Percentiles rank a stretch among this genome's conserved stretches.
These are phyloP conservation scores for Pimephales promelas DNA, from an alignment of 2,113 vertebrate genomes.

Conservation along the genomic window DNA sequence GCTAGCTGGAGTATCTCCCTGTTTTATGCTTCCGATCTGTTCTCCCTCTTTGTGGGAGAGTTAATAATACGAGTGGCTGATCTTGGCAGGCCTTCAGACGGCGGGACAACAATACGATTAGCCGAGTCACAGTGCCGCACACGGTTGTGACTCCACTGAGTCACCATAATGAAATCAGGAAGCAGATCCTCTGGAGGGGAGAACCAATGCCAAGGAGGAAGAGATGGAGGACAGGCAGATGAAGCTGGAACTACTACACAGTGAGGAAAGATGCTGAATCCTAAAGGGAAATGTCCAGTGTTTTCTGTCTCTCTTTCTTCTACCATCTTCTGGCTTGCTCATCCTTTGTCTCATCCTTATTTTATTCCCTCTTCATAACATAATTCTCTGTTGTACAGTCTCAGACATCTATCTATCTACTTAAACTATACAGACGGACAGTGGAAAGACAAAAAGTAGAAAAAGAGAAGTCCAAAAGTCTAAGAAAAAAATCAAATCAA, in stretches of 20 bases:
- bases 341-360: background rate
- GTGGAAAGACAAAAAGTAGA: too few species aligned
- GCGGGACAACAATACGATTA: slow-evolving; percentile 51
- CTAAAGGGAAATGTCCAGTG: slow-evolving; percentile 19
- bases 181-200: slow-evolving; percentile 37
- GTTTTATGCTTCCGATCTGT: background rate
- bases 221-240: slow-evolving; percentile 24
- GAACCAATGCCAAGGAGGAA: slow-evolving; percentile 22
- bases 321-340: background rate
- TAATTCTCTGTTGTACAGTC: background rate
- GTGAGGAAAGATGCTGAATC: slow-evolving; percentile 25
- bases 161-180: slow-evolving; percentile 54
- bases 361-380: background rate
- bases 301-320: slow-evolving; percentile 15
- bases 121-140: slow-evolving; percentile 44
- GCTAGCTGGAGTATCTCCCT: background rate
- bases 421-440: too few species aligned
- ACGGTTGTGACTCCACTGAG: slow-evolving; percentile 38
- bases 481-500: too few species aligned
- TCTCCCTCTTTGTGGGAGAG: slow-evolving; percentile 19
- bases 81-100: slow-evolving; percentile 53
- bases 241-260: slow-evolving; percentile 26
- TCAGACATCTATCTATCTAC: too few species aligned
- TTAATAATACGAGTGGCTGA: slow-evolving; percentile 51
- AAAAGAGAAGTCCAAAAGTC: too few species aligned